A percentile compares a stretch with the other conserved stretches of the same genome.
These are phyloP conservation scores for Hydrophis major DNA, from an alignment of 2,797 vertebrate species.

Conservation along the genomic window DNA sequence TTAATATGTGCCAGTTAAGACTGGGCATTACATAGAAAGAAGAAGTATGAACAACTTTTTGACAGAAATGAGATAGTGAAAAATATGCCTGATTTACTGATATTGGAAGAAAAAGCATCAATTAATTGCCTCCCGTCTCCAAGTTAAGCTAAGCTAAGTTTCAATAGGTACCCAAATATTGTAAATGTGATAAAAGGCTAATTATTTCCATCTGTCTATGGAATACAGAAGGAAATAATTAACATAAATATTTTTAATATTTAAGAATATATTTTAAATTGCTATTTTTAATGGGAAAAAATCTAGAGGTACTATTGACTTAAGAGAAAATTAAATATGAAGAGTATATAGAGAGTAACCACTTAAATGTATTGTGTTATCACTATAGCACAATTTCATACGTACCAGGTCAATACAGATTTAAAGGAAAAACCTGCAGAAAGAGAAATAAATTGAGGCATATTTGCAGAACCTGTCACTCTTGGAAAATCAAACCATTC, in stretches of 20 bases:
- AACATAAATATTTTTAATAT: neutral
- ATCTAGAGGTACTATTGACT: neutral
- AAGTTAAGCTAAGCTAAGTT: neutral
- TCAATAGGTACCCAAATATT: neutral
- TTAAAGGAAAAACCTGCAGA: neutral
- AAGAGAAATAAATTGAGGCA: neutral
- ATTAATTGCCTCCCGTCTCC: neutral
- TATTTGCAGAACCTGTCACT: neutral
- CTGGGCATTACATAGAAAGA: neutral
- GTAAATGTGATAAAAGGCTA: neutral
- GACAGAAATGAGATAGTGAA: neutral
- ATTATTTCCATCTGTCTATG: neutral
- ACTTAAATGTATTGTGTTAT: neutral
- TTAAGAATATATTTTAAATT: neutral
- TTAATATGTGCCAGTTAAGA: neutral
- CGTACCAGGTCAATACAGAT: neutral
- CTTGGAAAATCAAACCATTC: neutral
- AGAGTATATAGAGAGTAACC: neutral
- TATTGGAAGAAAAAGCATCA: neutral
- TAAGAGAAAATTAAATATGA: neutral
- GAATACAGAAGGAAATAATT: neutral
- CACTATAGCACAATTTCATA: neutral
- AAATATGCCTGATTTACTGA: neutral
- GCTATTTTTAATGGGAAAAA: neutral
- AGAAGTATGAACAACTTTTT: neutral